Evolutionary conservation across 2,888 invertebrate genomes (phyloP), one percentile per base, ranked within the genome.

Genomic region (Leptinotarsa juncta): DNA sequence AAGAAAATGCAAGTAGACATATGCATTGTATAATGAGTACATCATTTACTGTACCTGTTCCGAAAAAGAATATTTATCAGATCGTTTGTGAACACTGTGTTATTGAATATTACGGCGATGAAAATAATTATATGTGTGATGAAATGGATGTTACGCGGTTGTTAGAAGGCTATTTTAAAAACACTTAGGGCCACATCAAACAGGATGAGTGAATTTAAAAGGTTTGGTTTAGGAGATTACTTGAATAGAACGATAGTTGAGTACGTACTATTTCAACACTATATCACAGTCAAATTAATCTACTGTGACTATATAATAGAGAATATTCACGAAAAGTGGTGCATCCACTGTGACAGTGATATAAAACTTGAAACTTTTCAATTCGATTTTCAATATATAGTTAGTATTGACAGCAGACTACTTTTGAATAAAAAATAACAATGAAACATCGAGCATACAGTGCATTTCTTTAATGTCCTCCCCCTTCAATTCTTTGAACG

Each of bases 111-210:
- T 57, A 57, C 16, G 57, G 57, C 20, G 57, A 57, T 57, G 57
- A 20, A 20, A 57, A 78, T 78, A 79, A 79, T 78, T 81, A 78
- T 57, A 81, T 76, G 80, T 18, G 80, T 80, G 80, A 81, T 82
- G 77, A 78, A 81, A 82, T 79, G 78, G 76, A 79, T 80, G 78
- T 79, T 57, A 57, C 74, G 78, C 74, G 72, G 77, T 77, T 75
- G 77, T 77, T 77, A 75, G 78, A 77, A 76, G 55, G 78, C 82
- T 79, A 80, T 79, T 82, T 82, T 80, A 81, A 81, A 81, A 82
- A 80, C 80, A 81, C 81, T 80, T 81, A 81, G 77, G 76, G 71
- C 76, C 71, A 72, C 78, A 80, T 77, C 80, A 79, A 70, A 76
- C 60, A 74, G 77, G 78, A 79, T 80, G 76, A 80, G 32, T 42